Base-by-base conservation (phyloP, 2,797 vertebrate species). In the Capromys pilorides region DNA sequence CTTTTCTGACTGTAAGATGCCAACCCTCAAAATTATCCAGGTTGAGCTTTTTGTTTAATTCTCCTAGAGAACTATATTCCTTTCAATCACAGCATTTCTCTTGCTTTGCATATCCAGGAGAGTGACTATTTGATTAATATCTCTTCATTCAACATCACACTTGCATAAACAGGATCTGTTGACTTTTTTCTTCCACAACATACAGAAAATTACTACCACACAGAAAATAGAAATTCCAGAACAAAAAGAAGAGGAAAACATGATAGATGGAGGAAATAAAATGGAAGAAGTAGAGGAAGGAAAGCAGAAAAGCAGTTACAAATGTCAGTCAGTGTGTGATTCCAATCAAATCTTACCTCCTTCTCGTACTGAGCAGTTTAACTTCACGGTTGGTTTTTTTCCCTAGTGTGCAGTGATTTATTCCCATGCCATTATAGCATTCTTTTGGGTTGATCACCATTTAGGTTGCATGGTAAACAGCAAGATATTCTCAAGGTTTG, bases 101-200 rank as follows among this genome's bases (percentile, higher is more conserved):
- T 95, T 54, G 51, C 28, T 95, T 87, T 85, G 6, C 54, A 87
- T 19, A 73, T 49, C 80, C 77, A 64, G 0, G 13, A 66, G 39
- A 88, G n/a, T 54, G 45, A n/a, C n/a, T 11, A 66, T 81, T 94
- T 90, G 71, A 87, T 66, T 83, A 92, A 78, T 69, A 9, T 59
- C 14, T 77, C 49, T 86, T 77, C 39, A 24, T 41, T 64, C 73
- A 79, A 67, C 19, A 26, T 87, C 81, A 77, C 73, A 49, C 28
- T 49, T 31, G 1, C 2, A 1, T 26, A 18, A 28, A 21, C 6
- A 83, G 21, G 57, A 12, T 0, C 7, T 71, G 33, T 45, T 94
- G 14, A 61, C 62, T 83, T 88, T 84, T 87, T 79, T 45, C 28
- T 24, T 81, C 57, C 54, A 36, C 2, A 57, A 10, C 18, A 16